A percentile compares a stretch with the other conserved stretches of the same genome.
phyloP scores from a whole-genome alignment of 2,113 vertebrate genomes.

The Takifugu bimaculatus region DNA sequence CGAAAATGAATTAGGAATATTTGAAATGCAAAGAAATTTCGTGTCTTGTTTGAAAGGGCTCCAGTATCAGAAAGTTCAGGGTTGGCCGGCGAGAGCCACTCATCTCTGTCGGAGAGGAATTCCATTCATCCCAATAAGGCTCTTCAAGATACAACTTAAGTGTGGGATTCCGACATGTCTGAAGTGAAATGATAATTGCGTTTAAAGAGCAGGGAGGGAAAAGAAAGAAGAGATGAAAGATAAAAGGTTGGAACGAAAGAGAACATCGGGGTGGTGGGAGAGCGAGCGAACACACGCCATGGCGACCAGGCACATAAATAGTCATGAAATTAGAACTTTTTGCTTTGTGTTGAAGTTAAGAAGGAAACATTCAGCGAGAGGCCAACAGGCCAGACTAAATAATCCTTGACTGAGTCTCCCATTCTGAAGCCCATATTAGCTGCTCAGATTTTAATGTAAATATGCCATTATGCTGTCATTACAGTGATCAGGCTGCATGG shows the following conservation, averaged over 20 bases:
- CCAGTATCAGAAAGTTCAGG: constrained; percentile 51
- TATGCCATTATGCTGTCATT: constrained; percentile 99
- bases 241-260: constrained; percentile 78
- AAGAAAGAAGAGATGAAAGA: constrained; percentile 75
- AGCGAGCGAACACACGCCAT: constrained; percentile 63
- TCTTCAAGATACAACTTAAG: constrained; percentile 65
- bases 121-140: constrained; percentile 73
- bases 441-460: constrained; percentile 99
- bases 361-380: constrained; percentile 90
- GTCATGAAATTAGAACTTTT: constrained; percentile 98
- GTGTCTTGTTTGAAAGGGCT: constrained; percentile 62
- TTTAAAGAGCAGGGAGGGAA: constrained; percentile 74
- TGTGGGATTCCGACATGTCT: constrained; percentile 65
- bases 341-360: constrained; percentile 93
- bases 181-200: constrained; percentile 77
- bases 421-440: constrained; percentile 99
- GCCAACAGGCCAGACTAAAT: constrained; percentile 99
- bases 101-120: constrained; percentile 66
- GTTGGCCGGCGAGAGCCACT: constrained; percentile 46
- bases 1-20: constrained; percentile 58
- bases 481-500: constrained; percentile 98
- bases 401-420: constrained; percentile 98
- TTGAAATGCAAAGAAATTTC: constrained; percentile 66
- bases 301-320: constrained; percentile 90
- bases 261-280: constrained; percentile 80